Conservation (phyloP, 2,888 invertebrate genomes). For the Acronicta psi region DNA sequence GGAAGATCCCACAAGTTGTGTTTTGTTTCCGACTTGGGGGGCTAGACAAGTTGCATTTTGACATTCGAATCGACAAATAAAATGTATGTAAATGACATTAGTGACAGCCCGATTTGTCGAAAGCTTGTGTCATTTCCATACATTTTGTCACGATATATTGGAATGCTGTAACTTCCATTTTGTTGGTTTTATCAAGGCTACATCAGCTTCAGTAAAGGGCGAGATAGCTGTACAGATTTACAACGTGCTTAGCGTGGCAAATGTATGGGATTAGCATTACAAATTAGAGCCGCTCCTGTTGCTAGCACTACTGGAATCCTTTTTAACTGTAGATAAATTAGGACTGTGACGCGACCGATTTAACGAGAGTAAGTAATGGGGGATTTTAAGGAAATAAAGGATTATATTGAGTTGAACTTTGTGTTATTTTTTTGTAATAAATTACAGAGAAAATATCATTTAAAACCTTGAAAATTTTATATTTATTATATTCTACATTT, state of each 20-base stretch:
- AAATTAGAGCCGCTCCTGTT: slow-evolving; percentile 46
- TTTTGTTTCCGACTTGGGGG: too few relatives aligned
- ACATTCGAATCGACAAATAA: too few relatives aligned
- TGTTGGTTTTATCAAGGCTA: slow-evolving; percentile 35
- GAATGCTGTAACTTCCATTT: neutral
- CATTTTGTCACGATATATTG: too few relatives aligned
- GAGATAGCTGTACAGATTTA: slow-evolving; percentile 50
- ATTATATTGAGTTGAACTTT: neutral
- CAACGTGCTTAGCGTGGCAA: slow-evolving; percentile 47
- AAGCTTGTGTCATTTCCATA: too few relatives aligned
- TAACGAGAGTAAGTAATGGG: slow-evolving; percentile 51
- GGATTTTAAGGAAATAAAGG: slow-evolving; percentile 13
- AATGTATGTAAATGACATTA: too few relatives aligned
- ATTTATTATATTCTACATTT: too few relatives aligned
- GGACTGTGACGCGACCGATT: slow-evolving; percentile 29
- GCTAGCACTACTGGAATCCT: slow-evolving; percentile 38
- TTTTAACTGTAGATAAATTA: slow-evolving; percentile 48
- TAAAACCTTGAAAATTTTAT: too few relatives aligned
- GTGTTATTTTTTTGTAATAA: too few relatives aligned
- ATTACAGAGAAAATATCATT: too few relatives aligned
- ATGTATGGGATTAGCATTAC: slow-evolving; percentile 57
- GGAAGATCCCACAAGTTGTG: too few relatives aligned
- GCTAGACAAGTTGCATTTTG: too few relatives aligned
- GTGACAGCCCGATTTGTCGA: too few relatives aligned
- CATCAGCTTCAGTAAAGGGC: slow-evolving; percentile 16